A percentile compares a stretch with the other conserved stretches of the same genome.
Conservation (phyloP, 2,888 invertebrate genomes). For the Zhengitettix transpicula region DNA sequence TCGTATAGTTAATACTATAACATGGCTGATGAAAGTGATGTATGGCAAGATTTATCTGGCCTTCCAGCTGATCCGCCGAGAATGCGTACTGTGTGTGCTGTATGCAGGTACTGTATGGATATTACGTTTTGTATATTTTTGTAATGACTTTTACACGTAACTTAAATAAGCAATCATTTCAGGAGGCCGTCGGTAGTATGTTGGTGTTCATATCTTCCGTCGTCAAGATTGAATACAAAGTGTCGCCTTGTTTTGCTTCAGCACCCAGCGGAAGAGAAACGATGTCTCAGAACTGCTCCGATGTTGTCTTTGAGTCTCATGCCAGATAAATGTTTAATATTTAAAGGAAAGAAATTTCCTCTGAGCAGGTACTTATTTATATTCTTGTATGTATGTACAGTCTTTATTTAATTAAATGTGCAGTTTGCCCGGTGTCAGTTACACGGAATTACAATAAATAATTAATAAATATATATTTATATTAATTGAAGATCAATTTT, state of each 20-base stretch:
- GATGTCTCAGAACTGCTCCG: conserved; percentile 74
- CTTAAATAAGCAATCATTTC: conserved; percentile 3
- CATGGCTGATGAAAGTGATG: conserved; percentile 16
- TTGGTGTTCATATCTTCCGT: conserved; percentile 74
- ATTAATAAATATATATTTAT: too few relatives aligned
- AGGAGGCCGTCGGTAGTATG: conserved; percentile 78
- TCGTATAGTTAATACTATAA: too few relatives aligned
- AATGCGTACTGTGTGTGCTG: conserved; percentile 49
- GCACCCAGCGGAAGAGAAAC: conserved; percentile 84
- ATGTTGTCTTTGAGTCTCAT: conserved; percentile 68
- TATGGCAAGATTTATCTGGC: conserved; percentile 53
- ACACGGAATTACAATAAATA: too few relatives aligned
- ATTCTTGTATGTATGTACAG: background rate
- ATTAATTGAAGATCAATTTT: background rate
- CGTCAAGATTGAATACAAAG: conserved; percentile 44
- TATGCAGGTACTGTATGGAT: conserved; percentile 45
- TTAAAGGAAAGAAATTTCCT: conserved; percentile 73
- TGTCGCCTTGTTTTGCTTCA: conserved; percentile 69
- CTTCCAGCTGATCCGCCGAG: conserved; percentile 62
- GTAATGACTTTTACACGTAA: background rate
- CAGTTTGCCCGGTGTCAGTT: too few relatives aligned
- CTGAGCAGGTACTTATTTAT: conserved; percentile 34
- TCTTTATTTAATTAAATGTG: background rate
- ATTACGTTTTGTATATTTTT: background rate
- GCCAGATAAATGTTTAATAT: conserved; percentile 57